phyloP scores from a whole-genome alignment of 2,113 vertebrate genomes.

The Mixornis gularis region DNA sequence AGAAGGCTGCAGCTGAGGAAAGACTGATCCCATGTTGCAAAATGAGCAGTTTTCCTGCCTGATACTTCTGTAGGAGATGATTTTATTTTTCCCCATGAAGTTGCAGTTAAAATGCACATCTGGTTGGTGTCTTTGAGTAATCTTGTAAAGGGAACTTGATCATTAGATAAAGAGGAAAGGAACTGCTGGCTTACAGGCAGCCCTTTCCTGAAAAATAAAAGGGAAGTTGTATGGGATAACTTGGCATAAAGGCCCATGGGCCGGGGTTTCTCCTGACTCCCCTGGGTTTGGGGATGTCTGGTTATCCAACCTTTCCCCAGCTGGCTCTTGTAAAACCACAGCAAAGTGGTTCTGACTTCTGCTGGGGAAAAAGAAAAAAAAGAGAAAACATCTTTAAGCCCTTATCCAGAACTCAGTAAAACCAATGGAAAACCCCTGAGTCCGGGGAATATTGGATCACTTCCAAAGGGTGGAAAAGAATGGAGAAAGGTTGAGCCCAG shows the following conservation, averaged over 20 bases:
- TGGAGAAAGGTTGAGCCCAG: neutral
- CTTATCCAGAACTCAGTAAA: neutral
- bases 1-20: neutral
- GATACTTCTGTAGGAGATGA: neutral
- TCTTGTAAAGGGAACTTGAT: neutral
- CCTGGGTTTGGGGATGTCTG: neutral
- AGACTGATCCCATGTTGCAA: neutral
- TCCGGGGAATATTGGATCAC: neutral
- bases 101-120: conserved; percentile 20
- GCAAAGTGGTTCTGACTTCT: conserved; percentile 29
- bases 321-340: conserved; percentile 31
- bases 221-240: neutral
- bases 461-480: neutral
- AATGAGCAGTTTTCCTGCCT: neutral
- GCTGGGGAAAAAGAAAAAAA: neutral
- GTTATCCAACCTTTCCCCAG: conserved; percentile 35
- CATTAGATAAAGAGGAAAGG: neutral
- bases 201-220: neutral
- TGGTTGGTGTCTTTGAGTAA: neutral
- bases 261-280: neutral
- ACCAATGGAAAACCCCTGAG: neutral
- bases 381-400: neutral
- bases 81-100: neutral
- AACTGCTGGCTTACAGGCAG: neutral
- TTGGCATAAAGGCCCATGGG: neutral